A percentile compares a stretch with the other conserved stretches of the same genome.
These are phyloP conservation scores for Lingula anatina DNA, from an alignment of 2,888 invertebrate species.

Conservation along the genomic window DNA sequence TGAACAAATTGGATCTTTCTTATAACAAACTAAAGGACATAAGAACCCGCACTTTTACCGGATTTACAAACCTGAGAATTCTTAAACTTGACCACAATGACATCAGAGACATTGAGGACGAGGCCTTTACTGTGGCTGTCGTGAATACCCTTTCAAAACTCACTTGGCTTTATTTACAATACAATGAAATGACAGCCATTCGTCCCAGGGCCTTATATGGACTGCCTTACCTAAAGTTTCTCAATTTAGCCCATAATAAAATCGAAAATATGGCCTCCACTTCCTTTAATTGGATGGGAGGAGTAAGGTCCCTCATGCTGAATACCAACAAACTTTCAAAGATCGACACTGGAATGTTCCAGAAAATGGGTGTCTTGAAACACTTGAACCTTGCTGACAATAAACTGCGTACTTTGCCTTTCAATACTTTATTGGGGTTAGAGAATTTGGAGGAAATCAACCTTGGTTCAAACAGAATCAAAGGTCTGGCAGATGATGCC, in stretches of 20 bases:
- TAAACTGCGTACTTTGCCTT: neutral
- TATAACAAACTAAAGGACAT: neutral
- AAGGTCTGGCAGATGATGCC: neutral
- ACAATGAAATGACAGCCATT: neutral
- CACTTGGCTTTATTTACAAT: neutral
- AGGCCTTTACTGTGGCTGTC: neutral
- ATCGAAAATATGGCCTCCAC: neutral
- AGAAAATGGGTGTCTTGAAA: neutral
- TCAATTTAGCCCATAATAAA: neutral
- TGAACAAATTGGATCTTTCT: no score
- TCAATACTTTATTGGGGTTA: neutral
- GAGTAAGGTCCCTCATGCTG: neutral
- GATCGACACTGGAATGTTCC: neutral
- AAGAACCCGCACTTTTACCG: neutral
- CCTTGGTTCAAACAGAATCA: neutral
- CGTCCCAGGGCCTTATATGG: neutral
- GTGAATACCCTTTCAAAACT: neutral
- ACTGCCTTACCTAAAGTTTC: neutral
- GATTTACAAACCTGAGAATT: neutral
- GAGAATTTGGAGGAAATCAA: neutral
- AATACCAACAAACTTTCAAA: neutral
- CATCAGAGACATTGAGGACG: neutral
- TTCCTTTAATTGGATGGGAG: neutral
- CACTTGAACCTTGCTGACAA: neutral
- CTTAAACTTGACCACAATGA: neutral